phyloP scores from a whole-genome alignment of 2,888 invertebrate species.

The Dasysyrphus albostriatus region DNA sequence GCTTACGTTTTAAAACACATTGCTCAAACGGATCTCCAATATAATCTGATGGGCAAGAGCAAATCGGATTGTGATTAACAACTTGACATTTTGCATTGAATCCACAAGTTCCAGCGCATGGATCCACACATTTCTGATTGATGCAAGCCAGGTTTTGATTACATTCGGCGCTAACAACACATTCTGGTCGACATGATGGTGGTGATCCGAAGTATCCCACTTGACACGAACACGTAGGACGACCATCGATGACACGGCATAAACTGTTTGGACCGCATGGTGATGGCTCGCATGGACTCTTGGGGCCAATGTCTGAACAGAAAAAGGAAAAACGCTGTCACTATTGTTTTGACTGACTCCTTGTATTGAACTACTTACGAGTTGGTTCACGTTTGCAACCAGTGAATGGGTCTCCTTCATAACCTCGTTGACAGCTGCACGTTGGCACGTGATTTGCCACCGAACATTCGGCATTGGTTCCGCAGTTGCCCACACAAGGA shows the following conservation, averaged over 20 bases:
- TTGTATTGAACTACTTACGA: conserved; percentile 84
- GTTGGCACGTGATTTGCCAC: conserved; percentile 93
- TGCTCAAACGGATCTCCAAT: conserved; percentile 91
- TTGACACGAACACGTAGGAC: conserved; percentile 91
- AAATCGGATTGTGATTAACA: conserved; percentile 91
- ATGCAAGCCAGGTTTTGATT: conserved; percentile 90
- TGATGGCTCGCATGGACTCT: conserved; percentile 89
- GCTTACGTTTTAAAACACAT: conserved; percentile 85
- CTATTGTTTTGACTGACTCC: not conserved
- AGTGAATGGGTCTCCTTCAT: conserved; percentile 92
- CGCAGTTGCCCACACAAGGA: conserved; percentile 94
- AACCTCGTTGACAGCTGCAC: conserved; percentile 91
- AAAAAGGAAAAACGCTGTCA: not conserved
- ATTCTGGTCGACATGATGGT: conserved; percentile 91
- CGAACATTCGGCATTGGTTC: conserved; percentile 91
- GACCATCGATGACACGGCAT: conserved; percentile 88
- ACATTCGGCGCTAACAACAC: conserved; percentile 91
- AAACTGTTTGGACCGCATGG: conserved; percentile 92
- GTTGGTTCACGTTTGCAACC: conserved; percentile 88
- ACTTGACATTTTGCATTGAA: conserved; percentile 91
- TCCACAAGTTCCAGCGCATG: conserved; percentile 91
- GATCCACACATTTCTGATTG: conserved; percentile 90
- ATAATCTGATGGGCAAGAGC: conserved; percentile 88
- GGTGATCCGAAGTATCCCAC: conserved; percentile 90
- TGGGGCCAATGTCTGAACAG: conserved; percentile 78